Conservation (phyloP, 2,113 vertebrate species). For the Sylvilagus bachmani region DNA sequence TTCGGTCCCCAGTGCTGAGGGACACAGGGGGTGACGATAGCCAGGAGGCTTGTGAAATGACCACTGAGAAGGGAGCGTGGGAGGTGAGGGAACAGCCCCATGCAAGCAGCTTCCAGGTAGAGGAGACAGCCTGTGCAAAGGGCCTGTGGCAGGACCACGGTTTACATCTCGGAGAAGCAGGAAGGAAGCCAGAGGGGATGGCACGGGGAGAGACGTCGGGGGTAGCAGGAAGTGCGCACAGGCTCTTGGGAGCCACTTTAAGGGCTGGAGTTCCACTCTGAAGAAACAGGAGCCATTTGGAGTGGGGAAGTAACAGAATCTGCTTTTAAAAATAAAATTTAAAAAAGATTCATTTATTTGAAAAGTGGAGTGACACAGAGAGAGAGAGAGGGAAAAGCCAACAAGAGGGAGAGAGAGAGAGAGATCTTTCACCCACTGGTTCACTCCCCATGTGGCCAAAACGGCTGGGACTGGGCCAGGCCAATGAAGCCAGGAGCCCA, state of each 20-base stretch:
- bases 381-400: no score
- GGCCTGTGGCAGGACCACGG: neutral
- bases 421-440: no score
- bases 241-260: neutral
- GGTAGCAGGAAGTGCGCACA: neutral
- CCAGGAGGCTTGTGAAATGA: neutral
- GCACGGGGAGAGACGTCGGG: no score
- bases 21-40: fast-evolving
- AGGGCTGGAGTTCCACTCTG: no score
- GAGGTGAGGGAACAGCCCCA: neutral
- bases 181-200: fast-evolving
- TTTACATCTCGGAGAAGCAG: neutral
- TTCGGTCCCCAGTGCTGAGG: neutral
- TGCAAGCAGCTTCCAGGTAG: neutral
- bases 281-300: neutral
- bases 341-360: no score
- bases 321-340: no score
- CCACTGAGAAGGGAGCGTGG: neutral
- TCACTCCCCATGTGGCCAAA: no score
- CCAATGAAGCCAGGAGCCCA: no score
- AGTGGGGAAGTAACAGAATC: neutral
- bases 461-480: no score
- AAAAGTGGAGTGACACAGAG: no score
- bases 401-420: no score
- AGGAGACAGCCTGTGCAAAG: neutral